phyloP scores from a whole-genome alignment of 2,888 invertebrate genomes.

The Unio delphinus region DNA sequence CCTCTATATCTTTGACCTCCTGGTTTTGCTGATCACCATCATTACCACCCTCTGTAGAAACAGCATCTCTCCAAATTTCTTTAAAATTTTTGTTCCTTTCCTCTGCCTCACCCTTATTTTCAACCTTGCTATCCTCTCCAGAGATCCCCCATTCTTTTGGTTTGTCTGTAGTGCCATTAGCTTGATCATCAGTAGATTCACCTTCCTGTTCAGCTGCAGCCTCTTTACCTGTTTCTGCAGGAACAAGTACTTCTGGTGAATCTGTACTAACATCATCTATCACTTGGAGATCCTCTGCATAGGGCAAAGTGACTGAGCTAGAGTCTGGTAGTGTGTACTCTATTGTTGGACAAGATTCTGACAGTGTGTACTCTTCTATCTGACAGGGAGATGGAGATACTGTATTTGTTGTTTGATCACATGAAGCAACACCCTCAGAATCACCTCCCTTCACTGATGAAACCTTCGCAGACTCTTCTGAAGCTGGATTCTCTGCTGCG shows the following conservation, averaged over 20 bases:
- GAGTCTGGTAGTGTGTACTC: not conserved
- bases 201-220: slow-evolving; percentile 4
- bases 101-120: too few species aligned
- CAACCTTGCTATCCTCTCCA: not conserved
- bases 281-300: not conserved
- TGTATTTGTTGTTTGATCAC: too few species aligned
- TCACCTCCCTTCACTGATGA: too few species aligned
- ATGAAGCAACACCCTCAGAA: too few species aligned
- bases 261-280: not conserved
- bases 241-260: not conserved
- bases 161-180: slow-evolving; percentile 1
- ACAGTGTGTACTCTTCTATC: not conserved
- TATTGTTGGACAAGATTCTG: too few species aligned
- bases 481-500: too few species aligned
- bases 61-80: too few species aligned
- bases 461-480: too few species aligned
- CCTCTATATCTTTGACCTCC: too few species aligned
- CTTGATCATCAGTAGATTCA: not conserved
- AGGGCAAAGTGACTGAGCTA: not conserved
- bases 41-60: too few species aligned
- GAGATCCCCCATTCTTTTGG: not conserved
- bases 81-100: too few species aligned
- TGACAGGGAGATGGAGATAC: not conserved
- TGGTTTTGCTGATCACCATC: too few species aligned
- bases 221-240: slow-evolving; percentile 1